Base-by-base conservation (phyloP, 1,140 invertebrate genomes). In the Anoplolepis gracilipes region DNA sequence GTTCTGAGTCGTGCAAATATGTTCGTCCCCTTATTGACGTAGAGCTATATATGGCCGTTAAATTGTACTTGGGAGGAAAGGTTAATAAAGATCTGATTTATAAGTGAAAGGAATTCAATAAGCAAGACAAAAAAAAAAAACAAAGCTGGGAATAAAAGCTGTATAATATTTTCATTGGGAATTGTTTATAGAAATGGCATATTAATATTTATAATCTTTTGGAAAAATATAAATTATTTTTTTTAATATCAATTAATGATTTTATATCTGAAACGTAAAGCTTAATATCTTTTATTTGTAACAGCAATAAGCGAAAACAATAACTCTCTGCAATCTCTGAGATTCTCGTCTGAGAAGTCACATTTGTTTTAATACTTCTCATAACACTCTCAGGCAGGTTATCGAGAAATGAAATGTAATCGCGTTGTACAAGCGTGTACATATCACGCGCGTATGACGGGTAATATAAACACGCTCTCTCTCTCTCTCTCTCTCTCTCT, bases 1-100 rank as follows among this genome's bases (percentile, higher is more conserved):
- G 62, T 86, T 59, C 70, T 53, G 59, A 84, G n/a, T 53, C 81
- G 81, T 76, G 81, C 81, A 84, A 84, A 84, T 76, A 76, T 39
- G 39, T 49, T 49, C 16, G 46, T 49, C 39, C 10, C 30, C 13
- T 33, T 49, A 78, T 65, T 42, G 59, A 3, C 64, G 19, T 57
- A n/a, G n/a, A 57, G 36, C 30, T 78, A 46, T 69, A 69, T 42
- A 42, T 25, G 25, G 19, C 33, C 25, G 78, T 81, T 57, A 42
- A 81, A 19, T 25, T 8, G 22, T 57, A 53, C 65, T 39, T 49
- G 33, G 13, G 3, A 42, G 25, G 70, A 46, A 72, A 42, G 65
- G 36, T 59, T 36, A 25, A 81, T 53, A 72, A 70, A 59, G 65
- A 42, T 70, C 49, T 13, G 49, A 81, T 81, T 81, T 19, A 59